phyloP scores from a whole-genome alignment of 1,140 invertebrate genomes.

The Zaprionus vittiger region DNA sequence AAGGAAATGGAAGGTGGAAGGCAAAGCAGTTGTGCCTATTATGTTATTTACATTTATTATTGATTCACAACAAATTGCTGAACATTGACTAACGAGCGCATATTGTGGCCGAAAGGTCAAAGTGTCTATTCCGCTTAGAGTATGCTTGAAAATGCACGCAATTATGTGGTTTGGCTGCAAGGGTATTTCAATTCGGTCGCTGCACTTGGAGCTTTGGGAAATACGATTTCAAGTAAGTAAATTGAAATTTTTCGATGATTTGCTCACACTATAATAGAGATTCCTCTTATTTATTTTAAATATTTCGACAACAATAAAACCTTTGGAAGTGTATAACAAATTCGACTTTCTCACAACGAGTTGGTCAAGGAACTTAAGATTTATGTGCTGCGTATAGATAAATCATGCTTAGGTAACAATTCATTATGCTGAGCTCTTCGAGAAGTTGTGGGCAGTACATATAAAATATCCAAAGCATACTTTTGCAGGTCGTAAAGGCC shows the following conservation, averaged over 20 bases:
- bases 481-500: slow-evolving; percentile 34
- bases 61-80: slow-evolving; percentile 77
- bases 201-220: not conserved
- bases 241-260: too few relatives aligned
- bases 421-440: slow-evolving; percentile 67
- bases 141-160: slow-evolving; percentile 40
- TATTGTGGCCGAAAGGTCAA: slow-evolving; percentile 77
- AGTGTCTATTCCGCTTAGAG: slow-evolving; percentile 41
- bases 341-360: not conserved
- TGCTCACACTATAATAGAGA: too few relatives aligned
- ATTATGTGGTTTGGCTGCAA: slow-evolving; percentile 47
- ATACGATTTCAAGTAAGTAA: not conserved
- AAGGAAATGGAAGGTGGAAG: not conserved
- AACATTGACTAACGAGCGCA: slow-evolving; percentile 76
- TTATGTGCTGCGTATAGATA: slow-evolving; percentile 68
- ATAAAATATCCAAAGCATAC: slow-evolving; percentile 41
- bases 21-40: slow-evolving; percentile 50
- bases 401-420: slow-evolving; percentile 78
- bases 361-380: slow-evolving; percentile 39
- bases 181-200: slow-evolving; percentile 4
- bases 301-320: not conserved
- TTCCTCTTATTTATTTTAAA: not conserved
- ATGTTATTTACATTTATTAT: slow-evolving; percentile 83
- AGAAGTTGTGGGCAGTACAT: slow-evolving; percentile 20
- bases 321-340: not conserved